These are phyloP conservation scores for Odobenus rosmarus DNA, from an alignment of 2,113 vertebrate species.

Conservation along the genomic window DNA sequence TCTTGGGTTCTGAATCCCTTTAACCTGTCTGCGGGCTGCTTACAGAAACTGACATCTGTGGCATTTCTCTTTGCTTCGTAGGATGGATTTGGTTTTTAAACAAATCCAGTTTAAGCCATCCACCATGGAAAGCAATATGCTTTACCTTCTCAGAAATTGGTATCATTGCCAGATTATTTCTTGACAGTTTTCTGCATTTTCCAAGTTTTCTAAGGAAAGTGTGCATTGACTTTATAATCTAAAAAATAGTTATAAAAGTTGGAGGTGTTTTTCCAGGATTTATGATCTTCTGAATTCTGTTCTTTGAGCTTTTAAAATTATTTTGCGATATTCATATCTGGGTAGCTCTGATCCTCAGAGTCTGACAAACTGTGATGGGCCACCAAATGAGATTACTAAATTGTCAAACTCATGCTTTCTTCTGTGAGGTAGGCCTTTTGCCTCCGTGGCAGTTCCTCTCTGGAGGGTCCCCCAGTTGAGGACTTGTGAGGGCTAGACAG, in stretches of 20 bases:
- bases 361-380: neutral
- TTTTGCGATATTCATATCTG: neutral
- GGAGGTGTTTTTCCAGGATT: neutral
- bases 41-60: neutral
- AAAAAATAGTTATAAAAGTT: neutral
- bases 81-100: neutral
- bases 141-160: neutral
- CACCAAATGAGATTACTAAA: neutral
- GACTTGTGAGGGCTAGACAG: accelerated
- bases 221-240: neutral
- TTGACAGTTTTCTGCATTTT: slow-evolving; percentile 12
- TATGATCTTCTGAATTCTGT: neutral
- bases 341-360: neutral
- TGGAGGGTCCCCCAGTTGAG: accelerated
- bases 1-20: neutral
- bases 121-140: neutral
- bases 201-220: neutral
- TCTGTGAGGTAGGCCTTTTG: neutral
- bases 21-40: neutral
- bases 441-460: neutral
- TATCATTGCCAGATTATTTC: neutral
- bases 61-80: neutral
- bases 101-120: neutral
- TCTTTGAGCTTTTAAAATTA: neutral
- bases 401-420: no score